Evolutionary conservation across 2,113 vertebrate genomes (phyloP).

Genomic region (Serilophus lunatus): DNA sequence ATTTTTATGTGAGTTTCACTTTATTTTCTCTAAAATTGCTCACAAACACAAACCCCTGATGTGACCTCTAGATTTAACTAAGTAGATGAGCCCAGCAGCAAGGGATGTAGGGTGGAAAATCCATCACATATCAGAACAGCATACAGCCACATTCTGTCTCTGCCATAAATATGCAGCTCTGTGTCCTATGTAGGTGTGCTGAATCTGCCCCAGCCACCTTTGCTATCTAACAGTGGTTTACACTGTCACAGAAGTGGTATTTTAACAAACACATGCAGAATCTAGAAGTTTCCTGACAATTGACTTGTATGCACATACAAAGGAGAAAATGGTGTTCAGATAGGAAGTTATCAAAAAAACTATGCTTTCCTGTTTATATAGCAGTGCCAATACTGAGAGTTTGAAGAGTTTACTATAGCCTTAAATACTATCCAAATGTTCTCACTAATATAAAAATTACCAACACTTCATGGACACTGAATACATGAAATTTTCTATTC

Average conservation of each 20-base stretch:
- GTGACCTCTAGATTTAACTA: neutral
- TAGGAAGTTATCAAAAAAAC: slow-evolving; percentile 54
- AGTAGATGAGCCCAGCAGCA: neutral
- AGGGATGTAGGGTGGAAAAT: neutral
- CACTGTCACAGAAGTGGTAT: neutral
- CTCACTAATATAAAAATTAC: neutral
- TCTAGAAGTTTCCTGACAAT: slow-evolving; percentile 30
- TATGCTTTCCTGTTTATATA: slow-evolving; percentile 69
- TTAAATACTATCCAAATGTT: neutral
- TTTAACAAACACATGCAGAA: neutral
- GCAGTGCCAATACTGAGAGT: neutral
- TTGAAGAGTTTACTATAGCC: neutral
- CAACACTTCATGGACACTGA: neutral
- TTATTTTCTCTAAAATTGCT: neutral
- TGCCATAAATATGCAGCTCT: neutral
- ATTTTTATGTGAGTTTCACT: neutral
- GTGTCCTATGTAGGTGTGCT: neutral
- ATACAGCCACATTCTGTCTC: neutral
- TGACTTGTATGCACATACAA: neutral
- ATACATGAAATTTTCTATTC: neutral
- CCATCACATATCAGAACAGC: neutral
- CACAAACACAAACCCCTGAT: neutral
- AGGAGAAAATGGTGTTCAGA: slow-evolving; percentile 12
- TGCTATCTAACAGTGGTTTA: neutral
- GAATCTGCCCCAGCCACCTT: neutral